These are phyloP conservation scores for Siderastrea siderea DNA, from an alignment of 92 coral and sea anemone genomes.

Conservation along the genomic window DNA sequence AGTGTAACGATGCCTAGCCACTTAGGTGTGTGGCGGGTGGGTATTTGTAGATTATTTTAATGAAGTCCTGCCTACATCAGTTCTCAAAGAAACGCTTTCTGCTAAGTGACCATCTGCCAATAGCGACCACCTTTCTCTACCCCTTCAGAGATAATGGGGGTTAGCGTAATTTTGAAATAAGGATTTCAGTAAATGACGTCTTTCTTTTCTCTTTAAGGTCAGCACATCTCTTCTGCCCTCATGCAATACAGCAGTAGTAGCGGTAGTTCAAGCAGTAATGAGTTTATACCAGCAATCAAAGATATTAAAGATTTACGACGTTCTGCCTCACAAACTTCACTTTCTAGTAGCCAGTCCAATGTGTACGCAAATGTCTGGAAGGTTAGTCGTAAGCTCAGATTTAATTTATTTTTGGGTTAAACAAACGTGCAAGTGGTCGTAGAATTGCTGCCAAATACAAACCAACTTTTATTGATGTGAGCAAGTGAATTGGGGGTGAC, in stretches of 20 bases:
- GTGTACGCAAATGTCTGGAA: slow-evolving; percentile 94
- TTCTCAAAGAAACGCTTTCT: too few species aligned
- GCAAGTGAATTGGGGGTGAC: too few species aligned
- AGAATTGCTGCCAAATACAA: too few species aligned
- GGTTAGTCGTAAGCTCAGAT: slow-evolving; percentile 53
- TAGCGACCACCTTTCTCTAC: too few species aligned
- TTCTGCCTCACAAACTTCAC: slow-evolving; percentile 81
- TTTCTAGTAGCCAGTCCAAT: slow-evolving; percentile 88
- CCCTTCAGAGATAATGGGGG: too few species aligned
- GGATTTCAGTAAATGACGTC: neutral
- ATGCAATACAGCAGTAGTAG: slow-evolving; percentile 78
- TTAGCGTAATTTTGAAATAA: neutral
- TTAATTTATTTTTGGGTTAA: neutral
- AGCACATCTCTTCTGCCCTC: slow-evolving; percentile 30
- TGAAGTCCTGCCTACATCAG: too few species aligned
- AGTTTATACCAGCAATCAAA: slow-evolving; percentile 59
- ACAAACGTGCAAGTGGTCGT: too few species aligned
- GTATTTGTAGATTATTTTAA: too few species aligned
- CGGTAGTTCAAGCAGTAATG: slow-evolving; percentile 76
- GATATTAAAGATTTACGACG: slow-evolving; percentile 80
- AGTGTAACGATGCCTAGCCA: too few species aligned
- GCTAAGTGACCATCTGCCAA: too few species aligned
- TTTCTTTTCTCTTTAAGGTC: slow-evolving; percentile 3
- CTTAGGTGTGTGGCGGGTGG: too few species aligned
- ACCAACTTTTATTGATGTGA: too few species aligned